Base-by-base conservation (phyloP, 2,888 invertebrate genomes). In the Drosophila mettleri region DNA sequence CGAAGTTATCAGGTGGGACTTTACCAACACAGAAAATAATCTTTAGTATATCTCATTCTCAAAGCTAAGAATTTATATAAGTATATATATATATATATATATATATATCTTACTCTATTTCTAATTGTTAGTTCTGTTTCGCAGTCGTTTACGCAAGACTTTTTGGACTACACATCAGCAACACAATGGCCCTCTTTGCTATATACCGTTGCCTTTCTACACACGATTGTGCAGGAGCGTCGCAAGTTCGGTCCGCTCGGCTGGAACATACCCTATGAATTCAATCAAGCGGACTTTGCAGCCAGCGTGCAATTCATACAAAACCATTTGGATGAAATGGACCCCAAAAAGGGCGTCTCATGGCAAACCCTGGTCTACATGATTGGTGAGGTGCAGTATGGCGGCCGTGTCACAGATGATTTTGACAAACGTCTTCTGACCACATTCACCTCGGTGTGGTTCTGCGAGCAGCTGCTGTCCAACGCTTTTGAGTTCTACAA, bases 341-440 rank as follows among this genome's bases (percentile, higher is more conserved):
- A 99, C 92, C 97, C 98, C 0, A 98, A 98, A 90, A 98, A 98
- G 93, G 98, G 98, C 22, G 97, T 99, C 68, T 98, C 98, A 0
- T 99, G 98, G 98, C 97, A 97, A 20, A 99, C 98, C 0, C 96
- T 99, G 10, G 97, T 98, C 90, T 99, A 98, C 91, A 99, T 99
- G 98, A 95, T 98, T 34, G 98, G 98, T 33, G 98, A 99, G 93
- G 97, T 96, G 3, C 94, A 95, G 84, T 95, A 95, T 79, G 97
- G 97, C 14, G 98, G 98, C 4, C 93, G 98, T 79, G 98, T 99
- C 0, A 99, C 99, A 0, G 99, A 99, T 89, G 98, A 99, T 91
- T 99, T 98, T 90, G 99, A 99, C 92, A 98, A 98, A 92, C 94
- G 98, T 33, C 93, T 99, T 22, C 93, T 99, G 39, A 97, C 96